Conservation (phyloP, 1,140 invertebrate genomes). For the Myzus persicae region DNA sequence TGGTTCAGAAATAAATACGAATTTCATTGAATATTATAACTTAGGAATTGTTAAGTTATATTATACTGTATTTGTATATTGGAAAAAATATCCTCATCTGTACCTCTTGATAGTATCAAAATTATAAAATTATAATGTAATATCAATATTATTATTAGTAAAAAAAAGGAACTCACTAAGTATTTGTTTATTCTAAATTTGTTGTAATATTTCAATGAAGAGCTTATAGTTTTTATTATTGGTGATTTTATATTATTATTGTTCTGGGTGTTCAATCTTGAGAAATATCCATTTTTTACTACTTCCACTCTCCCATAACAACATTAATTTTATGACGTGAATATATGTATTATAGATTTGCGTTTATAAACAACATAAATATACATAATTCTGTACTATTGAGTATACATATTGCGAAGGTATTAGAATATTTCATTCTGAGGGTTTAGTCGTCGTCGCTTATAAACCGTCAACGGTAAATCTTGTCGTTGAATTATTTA, state of each 20-base stretch:
- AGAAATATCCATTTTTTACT: background rate
- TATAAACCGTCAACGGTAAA: constrained; percentile 56
- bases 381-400: background rate
- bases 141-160: too few species aligned
- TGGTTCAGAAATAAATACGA: too few species aligned
- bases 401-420: constrained; percentile 15
- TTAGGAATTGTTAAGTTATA: too few species aligned
- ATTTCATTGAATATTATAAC: too few species aligned
- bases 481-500: constrained; percentile 57
- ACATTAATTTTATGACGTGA: constrained; percentile 1
- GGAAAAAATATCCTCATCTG: background rate
- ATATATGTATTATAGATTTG: constrained; percentile 9
- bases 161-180: background rate
- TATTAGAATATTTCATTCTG: constrained; percentile 49
- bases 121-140: too few species aligned
- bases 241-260: background rate
- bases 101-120: too few species aligned
- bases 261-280: background rate
- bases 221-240: background rate
- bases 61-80: background rate
- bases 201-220: too few species aligned
- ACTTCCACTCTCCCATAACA: background rate
- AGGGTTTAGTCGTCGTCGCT: constrained; percentile 48
- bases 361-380: constrained; percentile 44
- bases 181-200: background rate